A percentile compares a stretch with the other conserved stretches of the same genome.
Conservation (phyloP, 2,888 invertebrate species). For the Leptinotarsa tumamoca region DNA sequence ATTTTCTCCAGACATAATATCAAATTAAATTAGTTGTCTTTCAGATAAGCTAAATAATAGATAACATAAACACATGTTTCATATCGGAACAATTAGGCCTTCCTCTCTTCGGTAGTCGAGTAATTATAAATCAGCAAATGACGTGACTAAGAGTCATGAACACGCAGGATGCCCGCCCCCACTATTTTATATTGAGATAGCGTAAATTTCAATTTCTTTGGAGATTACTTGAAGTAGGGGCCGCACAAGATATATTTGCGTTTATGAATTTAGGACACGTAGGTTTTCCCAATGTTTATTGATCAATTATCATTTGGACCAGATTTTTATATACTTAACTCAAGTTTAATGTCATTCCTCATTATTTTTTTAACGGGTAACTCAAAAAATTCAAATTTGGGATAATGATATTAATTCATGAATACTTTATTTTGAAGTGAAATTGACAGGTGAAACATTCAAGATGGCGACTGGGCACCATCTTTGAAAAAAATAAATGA, state of each 20-base stretch:
- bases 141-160: conserved; percentile 19
- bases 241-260: conserved; percentile 1
- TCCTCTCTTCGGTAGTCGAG: conserved; percentile 10
- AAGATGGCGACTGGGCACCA: no score
- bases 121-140: conserved; percentile 15
- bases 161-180: conserved; percentile 14
- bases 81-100: conserved; percentile 9
- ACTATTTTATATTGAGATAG: conserved; percentile 9
- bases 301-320: no score
- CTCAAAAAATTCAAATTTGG: no score
- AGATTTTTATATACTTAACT: no score
- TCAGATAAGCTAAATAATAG: conserved; percentile 3
- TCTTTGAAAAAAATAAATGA: no score
- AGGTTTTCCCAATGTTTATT: neutral
- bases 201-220: neutral
- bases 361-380: no score
- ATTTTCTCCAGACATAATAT: neutral
- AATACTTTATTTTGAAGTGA: no score
- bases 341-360: no score
- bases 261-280: neutral
- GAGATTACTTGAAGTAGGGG: conserved; percentile 4
- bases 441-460: no score
- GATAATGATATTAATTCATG: no score
- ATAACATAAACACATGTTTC: conserved; percentile 10
- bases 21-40: neutral